Conservation (phyloP, 2,113 vertebrate species). For the Stegastes partitus region DNA sequence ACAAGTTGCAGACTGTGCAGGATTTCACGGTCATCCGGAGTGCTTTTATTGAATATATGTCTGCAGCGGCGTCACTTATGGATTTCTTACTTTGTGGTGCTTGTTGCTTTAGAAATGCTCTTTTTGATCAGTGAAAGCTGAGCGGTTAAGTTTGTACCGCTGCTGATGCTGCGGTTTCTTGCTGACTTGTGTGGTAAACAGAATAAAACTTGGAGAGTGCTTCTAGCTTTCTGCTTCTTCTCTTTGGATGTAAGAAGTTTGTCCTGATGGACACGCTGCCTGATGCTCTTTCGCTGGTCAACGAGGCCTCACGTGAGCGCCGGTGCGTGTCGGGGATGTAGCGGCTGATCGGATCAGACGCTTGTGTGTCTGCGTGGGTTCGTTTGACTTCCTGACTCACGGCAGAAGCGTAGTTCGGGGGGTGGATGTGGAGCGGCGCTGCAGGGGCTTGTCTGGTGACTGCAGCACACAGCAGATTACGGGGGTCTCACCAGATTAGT, state of each 20-base stretch:
- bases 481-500: slow-evolving; percentile 74
- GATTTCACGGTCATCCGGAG: no score
- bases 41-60: no score
- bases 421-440: slow-evolving; percentile 61
- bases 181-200: not conserved
- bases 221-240: not conserved
- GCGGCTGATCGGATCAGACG: slow-evolving; percentile 66
- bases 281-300: slow-evolving; percentile 11
- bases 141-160: no score
- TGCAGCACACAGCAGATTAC: slow-evolving; percentile 67
- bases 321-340: slow-evolving; percentile 65
- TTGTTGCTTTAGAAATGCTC: no score
- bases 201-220: not conserved
- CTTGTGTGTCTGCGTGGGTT: slow-evolving; percentile 5
- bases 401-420: slow-evolving; percentile 56
- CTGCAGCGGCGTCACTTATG: no score
- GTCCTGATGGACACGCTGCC: not conserved
- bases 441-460: slow-evolving; percentile 71
- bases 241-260: not conserved
- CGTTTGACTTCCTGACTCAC: slow-evolving; percentile 63
- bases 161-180: no score
- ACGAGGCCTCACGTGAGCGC: slow-evolving; percentile 27
- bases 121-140: no score
- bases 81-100: no score
- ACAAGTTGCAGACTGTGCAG: no score